These are phyloP conservation scores for Lepidothrix coronata DNA, from an alignment of 2,113 vertebrate species.

Conservation along the genomic window DNA sequence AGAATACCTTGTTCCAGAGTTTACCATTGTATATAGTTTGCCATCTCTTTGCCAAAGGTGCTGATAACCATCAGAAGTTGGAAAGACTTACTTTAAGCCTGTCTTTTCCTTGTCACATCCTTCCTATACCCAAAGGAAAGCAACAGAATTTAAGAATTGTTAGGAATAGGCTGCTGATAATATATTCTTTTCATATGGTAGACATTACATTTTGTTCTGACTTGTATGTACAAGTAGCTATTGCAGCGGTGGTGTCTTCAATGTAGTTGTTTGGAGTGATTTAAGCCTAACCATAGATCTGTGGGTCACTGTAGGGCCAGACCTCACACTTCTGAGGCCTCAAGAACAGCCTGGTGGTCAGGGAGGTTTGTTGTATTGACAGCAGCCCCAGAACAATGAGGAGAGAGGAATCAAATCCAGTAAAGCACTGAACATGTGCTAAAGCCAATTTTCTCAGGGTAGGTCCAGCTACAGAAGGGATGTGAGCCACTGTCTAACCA, in stretches of 20 bases:
- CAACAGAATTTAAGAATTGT: background rate
- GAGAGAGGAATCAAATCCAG: background rate
- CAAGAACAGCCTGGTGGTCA: background rate
- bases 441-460: background rate
- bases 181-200: rapidly evolving
- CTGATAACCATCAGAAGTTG: background rate
- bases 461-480: background rate
- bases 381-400: background rate
- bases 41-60: background rate
- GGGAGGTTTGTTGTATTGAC: background rate
- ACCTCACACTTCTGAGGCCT: background rate
- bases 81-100: background rate
- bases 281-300: background rate
- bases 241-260: background rate
- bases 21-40: background rate
- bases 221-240: background rate
- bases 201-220: background rate
- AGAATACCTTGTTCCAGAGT: background rate
- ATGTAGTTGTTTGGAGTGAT: background rate
- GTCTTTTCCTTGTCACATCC: background rate
- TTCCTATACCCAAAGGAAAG: background rate
- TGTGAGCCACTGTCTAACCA: background rate
- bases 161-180: background rate
- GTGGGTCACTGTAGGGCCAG: background rate
- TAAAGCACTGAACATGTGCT: background rate